Conservation (phyloP, 2,797 vertebrate species). For the Echeneis naucrates region DNA sequence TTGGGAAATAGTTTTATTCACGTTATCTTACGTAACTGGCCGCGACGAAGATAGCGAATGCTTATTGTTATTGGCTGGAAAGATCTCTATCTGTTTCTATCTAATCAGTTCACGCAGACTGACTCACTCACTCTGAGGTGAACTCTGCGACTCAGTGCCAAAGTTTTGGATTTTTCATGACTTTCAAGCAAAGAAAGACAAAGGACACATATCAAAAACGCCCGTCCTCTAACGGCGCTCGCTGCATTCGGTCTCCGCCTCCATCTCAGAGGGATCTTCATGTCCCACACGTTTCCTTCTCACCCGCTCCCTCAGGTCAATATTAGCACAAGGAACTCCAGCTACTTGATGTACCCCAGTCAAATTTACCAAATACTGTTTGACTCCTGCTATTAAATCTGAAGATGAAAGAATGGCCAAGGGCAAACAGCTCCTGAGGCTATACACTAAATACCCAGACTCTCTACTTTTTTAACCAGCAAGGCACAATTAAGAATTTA, state of each 20-base stretch:
- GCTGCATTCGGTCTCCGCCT: conserved; percentile 20
- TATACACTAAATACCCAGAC: conserved; percentile 58
- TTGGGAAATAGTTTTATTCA: too few relatives aligned
- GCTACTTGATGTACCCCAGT: conserved; percentile 75
- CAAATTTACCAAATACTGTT: conserved; percentile 79
- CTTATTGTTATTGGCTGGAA: neutral
- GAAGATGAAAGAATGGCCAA: conserved; percentile 77
- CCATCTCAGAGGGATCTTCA: conserved; percentile 63
- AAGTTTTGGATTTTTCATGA: conserved; percentile 53
- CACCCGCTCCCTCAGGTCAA: conserved; percentile 72
- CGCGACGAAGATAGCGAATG: neutral
- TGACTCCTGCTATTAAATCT: conserved; percentile 73
- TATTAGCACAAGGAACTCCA: conserved; percentile 78
- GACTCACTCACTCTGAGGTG: neutral
- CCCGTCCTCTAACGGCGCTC: conserved; percentile 54
- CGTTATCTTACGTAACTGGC: too few relatives aligned
- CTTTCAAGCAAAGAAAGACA: conserved; percentile 65
- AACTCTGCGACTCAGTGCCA: conserved; percentile 33
- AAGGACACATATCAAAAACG: conserved; percentile 71
- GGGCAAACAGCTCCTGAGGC: conserved; percentile 76
- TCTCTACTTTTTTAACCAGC: conserved; percentile 58
- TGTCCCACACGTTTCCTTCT: conserved; percentile 54
- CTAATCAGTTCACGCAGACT: conserved; percentile 5
- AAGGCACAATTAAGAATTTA: conserved; percentile 71
- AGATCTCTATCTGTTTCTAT: neutral